Evolutionary conservation across 2,797 vertebrate genomes (phyloP).

Genomic region (Orestias chungarensis): DNA sequence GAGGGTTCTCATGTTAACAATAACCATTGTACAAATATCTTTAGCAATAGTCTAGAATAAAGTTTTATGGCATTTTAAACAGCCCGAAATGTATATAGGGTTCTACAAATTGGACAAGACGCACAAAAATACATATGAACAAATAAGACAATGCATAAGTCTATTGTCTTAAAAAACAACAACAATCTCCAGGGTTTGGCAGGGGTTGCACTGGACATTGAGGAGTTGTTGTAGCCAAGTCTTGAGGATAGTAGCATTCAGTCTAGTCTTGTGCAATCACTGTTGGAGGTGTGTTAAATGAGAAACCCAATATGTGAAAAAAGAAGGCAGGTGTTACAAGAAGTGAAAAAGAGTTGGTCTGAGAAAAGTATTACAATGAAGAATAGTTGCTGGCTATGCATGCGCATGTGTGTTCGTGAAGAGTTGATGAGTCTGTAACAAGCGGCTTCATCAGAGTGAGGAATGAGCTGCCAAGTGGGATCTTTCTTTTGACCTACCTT

Average conservation of each 20-base stretch:
- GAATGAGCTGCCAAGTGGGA: conserved; percentile 73
- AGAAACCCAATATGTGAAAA: conserved; percentile 36
- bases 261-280: conserved; percentile 21
- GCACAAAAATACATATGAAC: neutral
- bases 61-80: neutral
- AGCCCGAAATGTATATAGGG: neutral
- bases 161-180: neutral
- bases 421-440: conserved; percentile 76
- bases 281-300: conserved; percentile 57
- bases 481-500: conserved; percentile 79
- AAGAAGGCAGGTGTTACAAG: conserved; percentile 18
- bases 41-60: neutral
- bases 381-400: conserved; percentile 20
- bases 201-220: conserved; percentile 17
- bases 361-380: conserved; percentile 50
- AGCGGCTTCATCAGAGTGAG: conserved; percentile 79
- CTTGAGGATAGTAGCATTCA: conserved; percentile 27
- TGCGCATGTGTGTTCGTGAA: conserved; percentile 18
- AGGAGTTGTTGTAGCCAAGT: conserved; percentile 30
- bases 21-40: neutral
- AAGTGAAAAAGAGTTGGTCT: conserved; percentile 55
- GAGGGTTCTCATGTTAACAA: neutral
- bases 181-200: conserved; percentile 5
- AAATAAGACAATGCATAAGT: neutral
- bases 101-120: neutral